Base-by-base conservation (phyloP, 2,113 vertebrate species). In the Phyllopteryx taeniolatus region DNA sequence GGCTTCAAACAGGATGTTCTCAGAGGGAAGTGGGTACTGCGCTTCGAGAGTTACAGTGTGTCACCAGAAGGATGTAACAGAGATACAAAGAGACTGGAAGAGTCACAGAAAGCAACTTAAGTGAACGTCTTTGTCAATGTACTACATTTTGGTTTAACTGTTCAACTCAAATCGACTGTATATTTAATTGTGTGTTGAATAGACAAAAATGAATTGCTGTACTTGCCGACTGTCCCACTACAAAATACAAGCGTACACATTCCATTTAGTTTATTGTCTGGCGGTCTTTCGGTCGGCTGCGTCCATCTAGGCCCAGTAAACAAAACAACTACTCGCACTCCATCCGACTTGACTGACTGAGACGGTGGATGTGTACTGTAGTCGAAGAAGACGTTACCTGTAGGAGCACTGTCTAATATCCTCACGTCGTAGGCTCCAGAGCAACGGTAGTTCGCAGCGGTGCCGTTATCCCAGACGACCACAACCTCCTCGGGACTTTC, bases 401-500 rank as follows among this genome's bases (percentile, higher is more conserved):
- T 99, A 77, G 97, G 97, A 77, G 97, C 97, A 83, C 97, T 99
- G 93, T 99, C 97, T 72, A 97, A 88, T 87, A 99, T 95, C 86
- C 97, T 94, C 75, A 99, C 95, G 83, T 98, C 97, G 91, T 98
- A 99, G 71, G 97, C 97, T 78, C 97, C 97, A 12, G 97, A 99
- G 86, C 97, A 98, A 81, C 97, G 96, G 89, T 99, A 99, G 92
- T 99, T 99, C 74, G 97, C 97, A 39, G 97, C 97, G 0, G 97
- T 99, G 75, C 97, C 97, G 89, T 99, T 98, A 91, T 99, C 97
- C 97, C 97, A 99, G 74, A 99, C 97, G 68, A 99, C 97, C 6
- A 98, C 97, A 88, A 98, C 97, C 83, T 99, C 97, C 87, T 99
- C 97, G 0, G 96, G 97, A 90, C 97, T 99, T 92, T 99, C 97